Percentiles rank a stretch among this genome's conserved stretches.
Evolutionary conservation across 2,113 vertebrate genomes (phyloP).

Genomic region (Sardina pilchardus): DNA sequence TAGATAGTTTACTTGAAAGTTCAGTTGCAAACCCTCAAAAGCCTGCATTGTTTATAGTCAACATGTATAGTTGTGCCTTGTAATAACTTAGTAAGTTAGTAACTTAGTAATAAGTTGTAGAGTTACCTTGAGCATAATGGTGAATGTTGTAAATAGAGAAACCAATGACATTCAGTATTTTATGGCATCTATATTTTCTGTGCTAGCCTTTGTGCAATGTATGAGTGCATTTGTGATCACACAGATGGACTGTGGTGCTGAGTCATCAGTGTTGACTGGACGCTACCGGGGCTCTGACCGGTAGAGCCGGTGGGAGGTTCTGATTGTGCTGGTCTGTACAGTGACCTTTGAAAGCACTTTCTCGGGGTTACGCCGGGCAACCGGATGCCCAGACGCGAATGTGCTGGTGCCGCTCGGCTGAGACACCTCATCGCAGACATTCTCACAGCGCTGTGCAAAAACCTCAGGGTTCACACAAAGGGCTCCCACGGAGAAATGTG

Average conservation of each 20-base stretch:
- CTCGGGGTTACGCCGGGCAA: neutral
- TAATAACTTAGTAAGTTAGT: too few species aligned
- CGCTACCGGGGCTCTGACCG: neutral
- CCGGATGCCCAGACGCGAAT: conserved; percentile 7
- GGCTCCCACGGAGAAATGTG: neutral
- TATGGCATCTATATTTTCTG: neutral
- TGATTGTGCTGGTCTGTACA: neutral
- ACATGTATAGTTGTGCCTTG: too few species aligned
- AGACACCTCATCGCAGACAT: neutral
- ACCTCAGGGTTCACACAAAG: conserved; percentile 11
- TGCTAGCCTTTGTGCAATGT: neutral
- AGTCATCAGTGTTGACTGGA: neutral
- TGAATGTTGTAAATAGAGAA: neutral
- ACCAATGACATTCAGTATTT: neutral
- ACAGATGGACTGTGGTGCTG: neutral
- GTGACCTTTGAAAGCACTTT: neutral
- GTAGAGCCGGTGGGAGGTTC: neutral
- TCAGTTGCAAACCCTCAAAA: neutral
- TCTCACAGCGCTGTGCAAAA: neutral
- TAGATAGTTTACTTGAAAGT: neutral
- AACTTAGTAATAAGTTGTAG: too few species aligned
- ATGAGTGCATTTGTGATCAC: neutral
- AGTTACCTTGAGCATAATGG: neutral
- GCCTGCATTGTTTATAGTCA: neutral
- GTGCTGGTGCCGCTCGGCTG: neutral